Conservation (phyloP, 1,140 invertebrate species). For the Zaprionus nigranus region DNA sequence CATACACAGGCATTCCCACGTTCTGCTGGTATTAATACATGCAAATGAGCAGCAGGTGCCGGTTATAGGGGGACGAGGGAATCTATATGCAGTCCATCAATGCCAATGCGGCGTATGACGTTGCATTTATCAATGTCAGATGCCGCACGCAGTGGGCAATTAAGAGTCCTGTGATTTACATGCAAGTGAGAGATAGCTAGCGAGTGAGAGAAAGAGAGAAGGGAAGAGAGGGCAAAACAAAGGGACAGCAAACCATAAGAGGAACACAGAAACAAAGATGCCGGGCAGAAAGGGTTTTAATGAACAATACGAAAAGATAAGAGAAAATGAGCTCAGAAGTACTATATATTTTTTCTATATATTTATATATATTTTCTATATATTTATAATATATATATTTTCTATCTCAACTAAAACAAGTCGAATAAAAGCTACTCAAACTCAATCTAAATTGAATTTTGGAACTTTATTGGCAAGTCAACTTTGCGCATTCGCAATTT, state of each 20-base stretch:
- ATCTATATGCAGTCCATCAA: slow-evolving; percentile 24
- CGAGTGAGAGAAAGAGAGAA: background rate
- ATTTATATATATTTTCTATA: background rate
- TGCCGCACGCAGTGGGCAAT: slow-evolving; percentile 34
- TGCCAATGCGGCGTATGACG: slow-evolving; percentile 36
- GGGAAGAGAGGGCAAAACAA: too few relatives aligned
- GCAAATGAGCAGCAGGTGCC: slow-evolving; percentile 37
- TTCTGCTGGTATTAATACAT: slow-evolving; percentile 39
- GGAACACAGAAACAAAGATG: too few relatives aligned
- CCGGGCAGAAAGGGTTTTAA: too few relatives aligned
- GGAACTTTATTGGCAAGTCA: background rate
- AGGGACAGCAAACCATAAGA: too few relatives aligned
- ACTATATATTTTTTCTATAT: background rate
- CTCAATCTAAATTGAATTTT: background rate
- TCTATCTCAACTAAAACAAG: too few relatives aligned
- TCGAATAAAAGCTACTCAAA: background rate
- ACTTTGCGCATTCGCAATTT: slow-evolving; percentile 6
- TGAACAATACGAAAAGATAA: too few relatives aligned
- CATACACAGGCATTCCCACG: slow-evolving; percentile 12
- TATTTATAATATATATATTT: background rate
- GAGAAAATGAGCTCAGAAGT: too few relatives aligned
- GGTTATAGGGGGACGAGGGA: background rate
- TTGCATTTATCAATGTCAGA: slow-evolving; percentile 42
- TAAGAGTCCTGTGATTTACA: slow-evolving; percentile 13
- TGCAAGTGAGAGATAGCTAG: background rate